Evolutionary conservation across 2,888 invertebrate species (phyloP), one percentile per base, ranked within the genome.

Genomic region (Fragum sueziense): DNA sequence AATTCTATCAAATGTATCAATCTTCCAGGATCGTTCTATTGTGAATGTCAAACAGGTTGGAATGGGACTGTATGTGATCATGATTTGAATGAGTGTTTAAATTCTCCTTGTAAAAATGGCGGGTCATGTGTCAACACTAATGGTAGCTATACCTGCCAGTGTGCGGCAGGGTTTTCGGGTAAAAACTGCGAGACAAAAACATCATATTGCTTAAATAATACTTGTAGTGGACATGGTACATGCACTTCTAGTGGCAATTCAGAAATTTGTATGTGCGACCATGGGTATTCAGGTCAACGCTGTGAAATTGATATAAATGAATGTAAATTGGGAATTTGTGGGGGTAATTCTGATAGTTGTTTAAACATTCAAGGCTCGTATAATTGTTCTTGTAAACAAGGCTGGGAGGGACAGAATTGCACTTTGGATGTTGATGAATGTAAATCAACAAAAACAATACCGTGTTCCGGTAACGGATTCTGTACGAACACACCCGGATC

Each of bases 221-320:
- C 77, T 3, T 87, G 87, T 73, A 70, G 54, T 37, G 82, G 85
- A 25, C 74, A 80, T 33, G 86, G 82, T 4, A 51, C 70, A 2
- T 88, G 88, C 62, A 31, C 70, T 2, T 76, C 86, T 41, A 74
- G 51, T 27, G 61, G 74, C 20, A 79, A 73, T 14, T 27, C 67
- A 27, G 85, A 81, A 34, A 54, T 57, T 3, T 88, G 88, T 79
- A 2, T 31, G 7, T 88, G 88, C 69, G 41, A 54, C 9, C 62
- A 71, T 27, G 84, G 84, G 59, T 82, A 70, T 41, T 22, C 57
- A 47, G 86, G 85, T 29, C 33, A 51, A 27, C 1, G n/a, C 6
- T 86, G 85, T 80, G 68, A 70, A 17, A 34, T 29, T 9, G 78
- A 78, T 25, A 31, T 78, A 9, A 41, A 82, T 22, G 82, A 82